Conservation (phyloP, 2,797 vertebrate species). For the Cygnus olor region DNA sequence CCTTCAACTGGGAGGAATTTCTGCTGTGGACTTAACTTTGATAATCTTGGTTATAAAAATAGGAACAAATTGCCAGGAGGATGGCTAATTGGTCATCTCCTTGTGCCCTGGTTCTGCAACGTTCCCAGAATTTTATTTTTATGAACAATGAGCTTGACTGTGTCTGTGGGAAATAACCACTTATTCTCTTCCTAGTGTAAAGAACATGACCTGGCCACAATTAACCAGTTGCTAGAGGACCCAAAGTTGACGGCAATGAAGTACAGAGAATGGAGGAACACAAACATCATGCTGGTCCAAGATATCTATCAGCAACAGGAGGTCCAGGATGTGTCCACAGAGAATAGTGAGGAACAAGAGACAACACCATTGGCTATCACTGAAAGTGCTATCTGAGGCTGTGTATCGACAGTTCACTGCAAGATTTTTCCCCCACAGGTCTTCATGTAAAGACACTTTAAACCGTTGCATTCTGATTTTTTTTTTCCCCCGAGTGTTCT, state of each 20-base stretch:
- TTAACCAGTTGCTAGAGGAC: slow-evolving; percentile 89
- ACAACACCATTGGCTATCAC: background rate
- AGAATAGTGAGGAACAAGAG: slow-evolving; percentile 21
- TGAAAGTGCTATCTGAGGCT: slow-evolving; percentile 73
- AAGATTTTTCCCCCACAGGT: background rate
- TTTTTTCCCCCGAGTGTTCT: background rate
- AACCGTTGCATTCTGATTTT: slow-evolving; percentile 17
- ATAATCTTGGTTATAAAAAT: background rate
- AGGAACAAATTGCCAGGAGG: background rate
- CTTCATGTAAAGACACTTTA: background rate
- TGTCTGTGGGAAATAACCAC: background rate
- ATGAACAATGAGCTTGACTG: background rate
- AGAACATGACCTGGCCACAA: slow-evolving; percentile 89
- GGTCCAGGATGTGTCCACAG: slow-evolving; percentile 9
- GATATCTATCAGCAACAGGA: slow-evolving; percentile 84
- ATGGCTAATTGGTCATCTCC: background rate
- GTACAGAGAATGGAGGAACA: slow-evolving; percentile 92
- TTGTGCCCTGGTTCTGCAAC: background rate
- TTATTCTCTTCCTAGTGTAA: slow-evolving; percentile 84
- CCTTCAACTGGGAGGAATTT: background rate
- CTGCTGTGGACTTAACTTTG: background rate
- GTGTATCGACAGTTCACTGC: background rate
- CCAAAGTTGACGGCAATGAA: slow-evolving; percentile 84
- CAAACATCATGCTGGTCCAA: slow-evolving; percentile 86
- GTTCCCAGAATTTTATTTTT: background rate